These are phyloP conservation scores for Drosophila histrio DNA, from an alignment of 2,888 invertebrate species.

Conservation along the genomic window DNA sequence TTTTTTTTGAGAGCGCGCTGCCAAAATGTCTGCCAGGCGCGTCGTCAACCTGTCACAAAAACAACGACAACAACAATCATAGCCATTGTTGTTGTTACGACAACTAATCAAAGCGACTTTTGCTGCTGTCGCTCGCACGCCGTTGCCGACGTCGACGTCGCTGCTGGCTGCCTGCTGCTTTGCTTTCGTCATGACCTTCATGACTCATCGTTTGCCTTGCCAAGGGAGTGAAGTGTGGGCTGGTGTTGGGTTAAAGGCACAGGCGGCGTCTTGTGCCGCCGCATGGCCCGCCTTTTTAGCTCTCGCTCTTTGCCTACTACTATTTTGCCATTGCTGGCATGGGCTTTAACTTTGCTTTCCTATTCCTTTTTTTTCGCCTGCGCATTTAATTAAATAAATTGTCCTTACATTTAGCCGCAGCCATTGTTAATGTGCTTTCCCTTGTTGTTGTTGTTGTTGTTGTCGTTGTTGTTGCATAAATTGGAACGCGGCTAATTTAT, in stretches of 20 bases:
- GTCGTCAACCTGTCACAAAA: constrained; percentile 65
- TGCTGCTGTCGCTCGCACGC: constrained; percentile 37
- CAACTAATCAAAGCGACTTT: constrained; percentile 74
- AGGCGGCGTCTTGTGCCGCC: constrained; percentile 33
- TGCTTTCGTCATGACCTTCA: constrained; percentile 84
- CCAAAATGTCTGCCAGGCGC: constrained; percentile 77
- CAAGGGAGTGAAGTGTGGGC: constrained; percentile 2
- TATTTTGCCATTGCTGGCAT: constrained; percentile 33
- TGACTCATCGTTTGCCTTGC: constrained; percentile 83
- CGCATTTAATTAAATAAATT: constrained; percentile 78
- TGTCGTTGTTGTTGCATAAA: constrained; percentile 53
- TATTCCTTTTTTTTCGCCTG: constrained; percentile 45
- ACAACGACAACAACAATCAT: constrained; percentile 24
- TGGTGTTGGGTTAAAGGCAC: constrained; percentile 34
- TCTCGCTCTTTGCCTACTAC: constrained; percentile 9
- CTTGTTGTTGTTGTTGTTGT: constrained; percentile 27
- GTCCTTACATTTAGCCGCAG: constrained; percentile 61
- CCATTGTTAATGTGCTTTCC: constrained; percentile 46
- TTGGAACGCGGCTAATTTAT: constrained; percentile 71
- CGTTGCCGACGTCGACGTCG: constrained; percentile 19
- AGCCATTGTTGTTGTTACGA: constrained; percentile 28
- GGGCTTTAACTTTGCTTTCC: constrained; percentile 12
- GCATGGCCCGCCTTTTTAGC: constrained; percentile 56
- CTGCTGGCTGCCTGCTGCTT: constrained; percentile 35
- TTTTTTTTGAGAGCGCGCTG: constrained; percentile 50